A percentile compares a stretch with the other conserved stretches of the same genome.
These are phyloP conservation scores for Epicauta chinensis DNA, from an alignment of 1,140 invertebrate species.

Conservation along the genomic window DNA sequence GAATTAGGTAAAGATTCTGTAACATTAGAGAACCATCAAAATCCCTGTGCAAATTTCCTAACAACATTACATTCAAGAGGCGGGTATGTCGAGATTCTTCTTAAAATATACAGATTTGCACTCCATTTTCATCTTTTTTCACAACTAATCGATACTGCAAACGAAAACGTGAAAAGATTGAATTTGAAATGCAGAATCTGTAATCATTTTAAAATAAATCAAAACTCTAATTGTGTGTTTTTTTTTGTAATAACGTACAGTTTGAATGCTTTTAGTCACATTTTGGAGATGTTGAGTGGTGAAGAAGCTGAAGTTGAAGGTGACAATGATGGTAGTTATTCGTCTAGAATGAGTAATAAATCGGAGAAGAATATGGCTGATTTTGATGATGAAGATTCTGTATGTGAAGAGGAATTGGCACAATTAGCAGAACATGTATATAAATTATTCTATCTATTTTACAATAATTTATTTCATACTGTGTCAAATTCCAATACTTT, in stretches of 20 bases:
- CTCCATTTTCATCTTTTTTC: too few relatives aligned
- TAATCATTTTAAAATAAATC: too few relatives aligned
- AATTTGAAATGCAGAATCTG: too few relatives aligned
- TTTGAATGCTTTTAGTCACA: slow-evolving; percentile 38
- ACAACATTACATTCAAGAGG: slow-evolving; percentile 28
- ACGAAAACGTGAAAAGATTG: too few relatives aligned
- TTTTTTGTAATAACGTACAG: not conserved
- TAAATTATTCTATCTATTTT: not conserved
- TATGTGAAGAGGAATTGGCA: slow-evolving; percentile 79
- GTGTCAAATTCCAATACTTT: too few relatives aligned
- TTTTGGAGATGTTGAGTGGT: slow-evolving; percentile 58
- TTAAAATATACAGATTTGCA: not conserved
- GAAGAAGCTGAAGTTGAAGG: slow-evolving; percentile 57
- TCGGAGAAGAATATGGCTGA: slow-evolving; percentile 94
- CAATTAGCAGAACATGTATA: slow-evolving; percentile 61
- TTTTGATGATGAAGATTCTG: slow-evolving; percentile 88
- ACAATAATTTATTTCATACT: too few relatives aligned
- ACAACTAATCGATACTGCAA: too few relatives aligned
- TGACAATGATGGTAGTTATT: slow-evolving; percentile 62
- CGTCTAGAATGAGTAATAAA: slow-evolving; percentile 83
- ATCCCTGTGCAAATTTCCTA: slow-evolving; percentile 32
- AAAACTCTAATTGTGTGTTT: too few relatives aligned
- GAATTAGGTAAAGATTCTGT: slow-evolving; percentile 39
- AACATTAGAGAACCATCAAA: slow-evolving; percentile 27
- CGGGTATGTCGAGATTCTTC: slow-evolving; percentile 21